Evolutionary conservation across 2,113 vertebrate species (phyloP).

Genomic region (Anarhynchus alexandrinus): DNA sequence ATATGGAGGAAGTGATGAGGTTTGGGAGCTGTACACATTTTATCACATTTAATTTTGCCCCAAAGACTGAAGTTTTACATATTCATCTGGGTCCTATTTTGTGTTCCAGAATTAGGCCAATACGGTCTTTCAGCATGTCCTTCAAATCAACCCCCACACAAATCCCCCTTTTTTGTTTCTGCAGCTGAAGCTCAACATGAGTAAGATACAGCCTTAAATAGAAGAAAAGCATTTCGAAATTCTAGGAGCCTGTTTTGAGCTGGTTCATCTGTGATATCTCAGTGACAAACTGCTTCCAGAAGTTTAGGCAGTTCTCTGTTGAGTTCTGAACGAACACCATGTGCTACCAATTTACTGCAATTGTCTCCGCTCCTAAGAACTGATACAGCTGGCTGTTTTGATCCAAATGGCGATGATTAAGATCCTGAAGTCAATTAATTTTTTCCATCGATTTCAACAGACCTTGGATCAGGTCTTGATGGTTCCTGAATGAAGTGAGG

Average conservation of each 20-base stretch:
- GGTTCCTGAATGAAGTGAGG: neutral
- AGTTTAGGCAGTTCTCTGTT: fast-evolving
- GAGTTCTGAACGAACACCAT: neutral
- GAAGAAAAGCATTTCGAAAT: neutral
- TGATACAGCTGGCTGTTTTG: neutral
- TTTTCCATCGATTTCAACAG: neutral
- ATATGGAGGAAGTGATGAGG: neutral
- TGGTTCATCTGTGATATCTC: neutral
- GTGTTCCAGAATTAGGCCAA: neutral
- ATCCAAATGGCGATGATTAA: neutral
- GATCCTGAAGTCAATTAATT: neutral
- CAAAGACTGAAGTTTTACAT: neutral
- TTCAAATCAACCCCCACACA: neutral
- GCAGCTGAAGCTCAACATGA: fast-evolving
- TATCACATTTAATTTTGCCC: neutral
- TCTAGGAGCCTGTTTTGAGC: neutral
- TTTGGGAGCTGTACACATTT: neutral
- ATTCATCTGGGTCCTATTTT: neutral
- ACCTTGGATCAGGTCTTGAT: neutral
- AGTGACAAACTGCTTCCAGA: neutral
- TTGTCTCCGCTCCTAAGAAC: neutral
- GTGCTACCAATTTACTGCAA: neutral
- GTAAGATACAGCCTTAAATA: neutral
- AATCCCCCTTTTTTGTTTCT: neutral
- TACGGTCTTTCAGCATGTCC: neutral